phyloP scores from a whole-genome alignment of 1,140 invertebrate species.

The Lepidurus arcticus region DNA sequence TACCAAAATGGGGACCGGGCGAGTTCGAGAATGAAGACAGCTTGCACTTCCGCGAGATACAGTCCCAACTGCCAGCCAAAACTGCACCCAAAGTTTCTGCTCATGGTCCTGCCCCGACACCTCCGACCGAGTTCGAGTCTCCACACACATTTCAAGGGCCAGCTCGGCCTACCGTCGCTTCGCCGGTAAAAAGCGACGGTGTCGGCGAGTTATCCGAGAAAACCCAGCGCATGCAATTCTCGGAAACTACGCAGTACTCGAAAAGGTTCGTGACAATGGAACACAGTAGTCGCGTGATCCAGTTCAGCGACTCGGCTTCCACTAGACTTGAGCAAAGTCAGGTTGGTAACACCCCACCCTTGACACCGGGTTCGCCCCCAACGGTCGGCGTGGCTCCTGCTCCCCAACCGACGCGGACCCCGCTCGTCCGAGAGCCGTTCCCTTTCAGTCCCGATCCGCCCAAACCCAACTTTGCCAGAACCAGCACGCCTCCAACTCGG shows the following conservation, averaged over 20 bases:
- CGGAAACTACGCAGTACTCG: slow-evolving; percentile 59
- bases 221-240: slow-evolving; percentile 60
- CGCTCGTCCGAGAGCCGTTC: slow-evolving; percentile 44
- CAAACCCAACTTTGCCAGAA: slow-evolving; percentile 39
- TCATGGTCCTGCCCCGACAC: too few species aligned
- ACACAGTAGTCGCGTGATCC: background rate
- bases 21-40: slow-evolving; percentile 52
- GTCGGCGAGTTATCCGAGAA: slow-evolving; percentile 46
- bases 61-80: too few species aligned
- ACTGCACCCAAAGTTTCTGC: background rate
- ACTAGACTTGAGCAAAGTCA: background rate
- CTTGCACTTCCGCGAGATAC: slow-evolving; percentile 41
- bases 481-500: slow-evolving; percentile 48
- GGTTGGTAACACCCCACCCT: background rate
- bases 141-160: too few species aligned
- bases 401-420: background rate
- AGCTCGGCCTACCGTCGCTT: background rate
- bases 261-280: slow-evolving; percentile 50
- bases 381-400: background rate
- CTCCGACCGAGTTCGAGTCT: too few species aligned
- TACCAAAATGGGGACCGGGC: slow-evolving; percentile 54
- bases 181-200: background rate
- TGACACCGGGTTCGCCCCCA: background rate
- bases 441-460: slow-evolving; percentile 47
- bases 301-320: background rate